Evolutionary conservation across 1,140 invertebrate genomes (phyloP), one percentile per base, ranked within the genome.

Genomic region (Diprion similis): DNA sequence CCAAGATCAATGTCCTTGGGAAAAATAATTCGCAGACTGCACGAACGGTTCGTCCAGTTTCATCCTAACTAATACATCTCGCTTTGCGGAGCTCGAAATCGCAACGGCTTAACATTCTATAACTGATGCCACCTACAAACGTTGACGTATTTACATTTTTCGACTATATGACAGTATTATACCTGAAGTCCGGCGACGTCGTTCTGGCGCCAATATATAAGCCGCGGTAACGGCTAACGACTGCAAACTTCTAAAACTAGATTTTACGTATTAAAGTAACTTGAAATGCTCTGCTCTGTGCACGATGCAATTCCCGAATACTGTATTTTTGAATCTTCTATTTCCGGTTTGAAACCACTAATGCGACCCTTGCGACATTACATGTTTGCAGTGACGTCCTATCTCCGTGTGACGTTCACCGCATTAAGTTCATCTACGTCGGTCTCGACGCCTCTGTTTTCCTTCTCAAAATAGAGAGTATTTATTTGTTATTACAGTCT

Each of bases 161-260:
- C n/a, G 9, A 13, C 6, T 37, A 37, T 6, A 59, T 8, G 24
- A 37, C 24, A 6, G 24, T 59, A 9, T 59, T 13, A 59, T 17
- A 59, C 51, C 51, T 59, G 51, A 37, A 37, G 24, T 3, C 24
- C 24, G 2, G 24, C 24, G 24, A 59, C 51, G 51, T 15, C 51
- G n/a, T 4, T 9, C 51, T 59, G 51, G 51, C 51, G 51, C 51
- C 51, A 9, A 59, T 59, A 9, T 15, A 6, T 37, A 6, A 37
- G n/a, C 51, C 51, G 51, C 51, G 51, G 51, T 59, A 59, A 59
- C 51, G 51, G 51, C 51, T 59, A 17, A 59, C 51, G 51, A 59
- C 51, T 17, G n/a, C 7, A 59, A 17, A 17, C n/a, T 3, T 59
- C 51, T 59, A 17, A 59, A 17, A 10, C 51, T 13, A 59, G 51